phyloP scores from a whole-genome alignment of 2,113 vertebrate genomes.

The Micronycteris hirsuta region DNA sequence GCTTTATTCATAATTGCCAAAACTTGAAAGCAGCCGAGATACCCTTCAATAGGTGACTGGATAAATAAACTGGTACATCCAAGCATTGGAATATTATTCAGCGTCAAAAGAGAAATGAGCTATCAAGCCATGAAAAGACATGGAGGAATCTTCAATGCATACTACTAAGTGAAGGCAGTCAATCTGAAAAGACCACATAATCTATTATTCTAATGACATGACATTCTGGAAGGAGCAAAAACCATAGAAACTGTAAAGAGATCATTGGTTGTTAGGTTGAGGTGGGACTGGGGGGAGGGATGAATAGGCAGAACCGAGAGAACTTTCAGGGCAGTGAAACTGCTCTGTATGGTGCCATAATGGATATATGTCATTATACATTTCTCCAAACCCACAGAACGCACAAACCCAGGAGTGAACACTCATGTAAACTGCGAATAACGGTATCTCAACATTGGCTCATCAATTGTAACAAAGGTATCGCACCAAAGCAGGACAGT shows the following conservation, averaged over 20 bases:
- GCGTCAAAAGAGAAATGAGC: background rate
- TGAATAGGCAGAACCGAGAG: too few species aligned
- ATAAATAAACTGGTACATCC: background rate
- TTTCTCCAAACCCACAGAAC: background rate
- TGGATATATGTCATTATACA: background rate
- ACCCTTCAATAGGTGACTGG: background rate
- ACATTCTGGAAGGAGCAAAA: background rate
- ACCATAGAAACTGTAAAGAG: background rate
- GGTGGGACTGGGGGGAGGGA: background rate
- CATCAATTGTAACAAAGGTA: background rate
- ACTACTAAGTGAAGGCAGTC: background rate
- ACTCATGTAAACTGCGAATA: background rate
- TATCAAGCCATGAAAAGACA: background rate
- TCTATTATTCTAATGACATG: background rate
- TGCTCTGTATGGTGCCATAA: background rate
- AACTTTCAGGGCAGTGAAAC: background rate
- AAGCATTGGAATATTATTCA: background rate
- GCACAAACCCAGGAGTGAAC: background rate
- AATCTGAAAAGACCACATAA: background rate
- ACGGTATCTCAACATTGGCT: background rate
- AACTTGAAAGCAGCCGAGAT: background rate
- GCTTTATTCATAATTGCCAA: background rate
- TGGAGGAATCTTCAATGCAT: background rate
- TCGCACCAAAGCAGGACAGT: background rate
- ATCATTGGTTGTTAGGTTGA: background rate